phyloP scores from a whole-genome alignment of 2,888 invertebrate genomes.

The Julus scanicus region DNA sequence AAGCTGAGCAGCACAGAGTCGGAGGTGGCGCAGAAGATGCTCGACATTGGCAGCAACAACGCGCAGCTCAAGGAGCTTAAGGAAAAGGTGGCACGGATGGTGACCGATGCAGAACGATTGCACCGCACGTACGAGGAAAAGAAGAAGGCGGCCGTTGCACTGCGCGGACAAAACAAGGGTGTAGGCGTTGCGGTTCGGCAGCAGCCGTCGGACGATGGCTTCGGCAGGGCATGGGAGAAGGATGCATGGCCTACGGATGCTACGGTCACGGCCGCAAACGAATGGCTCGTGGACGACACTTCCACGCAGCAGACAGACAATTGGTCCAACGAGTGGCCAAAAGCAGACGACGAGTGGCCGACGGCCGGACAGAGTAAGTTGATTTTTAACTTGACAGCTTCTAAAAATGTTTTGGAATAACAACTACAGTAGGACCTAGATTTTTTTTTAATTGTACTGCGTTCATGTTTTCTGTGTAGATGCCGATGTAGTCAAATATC shows the following conservation, averaged over 20 bases:
- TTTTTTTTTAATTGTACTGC: background rate
- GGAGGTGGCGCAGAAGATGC: conserved; percentile 75
- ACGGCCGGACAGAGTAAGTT: background rate
- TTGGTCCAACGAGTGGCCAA: conserved; percentile 31
- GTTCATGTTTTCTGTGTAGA: background rate
- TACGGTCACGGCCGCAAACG: background rate
- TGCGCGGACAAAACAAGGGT: conserved; percentile 57
- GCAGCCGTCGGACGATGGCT: background rate
- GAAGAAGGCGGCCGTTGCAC: conserved; percentile 65
- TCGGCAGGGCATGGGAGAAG: conserved; percentile 46
- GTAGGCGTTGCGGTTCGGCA: background rate
- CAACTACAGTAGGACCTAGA: background rate
- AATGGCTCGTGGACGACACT: background rate
- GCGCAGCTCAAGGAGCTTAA: conserved; percentile 74
- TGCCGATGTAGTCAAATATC: conserved; percentile 73
- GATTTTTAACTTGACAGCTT: too few species aligned
- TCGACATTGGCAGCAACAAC: conserved; percentile 84
- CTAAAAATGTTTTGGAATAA: too few species aligned
- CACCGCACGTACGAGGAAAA: conserved; percentile 78
- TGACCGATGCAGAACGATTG: conserved; percentile 76
- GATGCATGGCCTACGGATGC: conserved; percentile 40
- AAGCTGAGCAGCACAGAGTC: conserved; percentile 71
- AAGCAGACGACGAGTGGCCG: background rate
- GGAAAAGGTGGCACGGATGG: conserved; percentile 74
- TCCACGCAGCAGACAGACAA: background rate